Percentiles rank a stretch among this genome's conserved stretches.
phyloP scores from a whole-genome alignment of 2,888 invertebrate genomes.

The Didymodactylos carnosus region DNA sequence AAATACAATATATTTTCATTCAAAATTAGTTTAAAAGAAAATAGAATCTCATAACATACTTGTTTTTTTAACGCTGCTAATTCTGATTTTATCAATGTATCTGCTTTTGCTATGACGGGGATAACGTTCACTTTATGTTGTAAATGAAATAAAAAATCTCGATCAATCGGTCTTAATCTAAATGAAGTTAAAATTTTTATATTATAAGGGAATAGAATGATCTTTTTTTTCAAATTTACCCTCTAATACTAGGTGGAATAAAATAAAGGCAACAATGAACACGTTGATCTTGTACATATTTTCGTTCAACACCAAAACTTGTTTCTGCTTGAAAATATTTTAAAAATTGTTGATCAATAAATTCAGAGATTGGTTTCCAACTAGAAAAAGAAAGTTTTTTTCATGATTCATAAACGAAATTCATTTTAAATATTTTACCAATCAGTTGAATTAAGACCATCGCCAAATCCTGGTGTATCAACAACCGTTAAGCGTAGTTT shows the following conservation, averaged over 20 bases:
- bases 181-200: neutral
- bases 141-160: slow-evolving; percentile 31
- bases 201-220: neutral
- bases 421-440: too few species aligned
- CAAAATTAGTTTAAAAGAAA: neutral
- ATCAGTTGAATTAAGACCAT: slow-evolving; percentile 4
- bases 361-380: slow-evolving; percentile 11
- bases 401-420: too few species aligned
- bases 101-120: slow-evolving; percentile 34
- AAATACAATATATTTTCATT: slow-evolving; percentile 4
- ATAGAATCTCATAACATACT: slow-evolving; percentile 17
- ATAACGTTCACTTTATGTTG: slow-evolving; percentile 35
- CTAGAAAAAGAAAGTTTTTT: too few species aligned
- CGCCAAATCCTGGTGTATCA: slow-evolving; percentile 14
- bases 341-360: slow-evolving; percentile 10
- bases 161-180: slow-evolving; percentile 24
- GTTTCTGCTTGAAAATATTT: slow-evolving; percentile 6
- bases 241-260: slow-evolving; percentile 33
- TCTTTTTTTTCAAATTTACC: slow-evolving; percentile 18
- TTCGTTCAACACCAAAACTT: slow-evolving; percentile 49
- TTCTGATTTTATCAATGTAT: slow-evolving; percentile 32
- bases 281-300: slow-evolving; percentile 85
- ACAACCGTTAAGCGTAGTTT: slow-evolving; percentile 13
- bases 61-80: slow-evolving; percentile 25
- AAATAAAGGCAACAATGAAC: slow-evolving; percentile 60